phyloP scores from a whole-genome alignment of 2,113 vertebrate species.

The Nettapus auritus region DNA sequence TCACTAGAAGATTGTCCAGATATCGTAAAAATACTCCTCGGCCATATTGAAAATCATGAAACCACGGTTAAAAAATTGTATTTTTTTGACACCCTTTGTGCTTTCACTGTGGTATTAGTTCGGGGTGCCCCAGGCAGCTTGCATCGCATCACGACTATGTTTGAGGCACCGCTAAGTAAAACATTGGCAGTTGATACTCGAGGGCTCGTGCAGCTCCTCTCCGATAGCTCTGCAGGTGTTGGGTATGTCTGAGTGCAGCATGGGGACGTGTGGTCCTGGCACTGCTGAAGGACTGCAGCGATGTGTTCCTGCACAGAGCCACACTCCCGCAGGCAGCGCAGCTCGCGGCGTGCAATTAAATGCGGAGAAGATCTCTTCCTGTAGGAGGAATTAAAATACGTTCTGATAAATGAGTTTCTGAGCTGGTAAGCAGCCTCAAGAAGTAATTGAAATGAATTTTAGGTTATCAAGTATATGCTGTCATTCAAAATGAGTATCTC shows the following conservation, averaged over 20 bases:
- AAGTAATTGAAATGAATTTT: not conserved
- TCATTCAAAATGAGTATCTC: not conserved
- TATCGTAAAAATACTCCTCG: not conserved
- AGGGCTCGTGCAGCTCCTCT: not conserved
- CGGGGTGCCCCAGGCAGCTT: not conserved
- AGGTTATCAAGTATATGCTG: not conserved
- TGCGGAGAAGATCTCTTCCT: not conserved
- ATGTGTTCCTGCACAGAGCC: not conserved
- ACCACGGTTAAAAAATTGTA: not conserved
- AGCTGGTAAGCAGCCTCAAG: not conserved
- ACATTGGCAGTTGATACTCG: not conserved
- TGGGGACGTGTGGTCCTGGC: not conserved
- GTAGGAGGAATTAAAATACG: not conserved
- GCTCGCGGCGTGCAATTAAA: not conserved
- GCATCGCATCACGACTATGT: not conserved
- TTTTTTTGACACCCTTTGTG: not conserved
- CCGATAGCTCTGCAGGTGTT: not conserved
- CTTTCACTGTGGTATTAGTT: not conserved
- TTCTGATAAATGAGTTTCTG: not conserved
- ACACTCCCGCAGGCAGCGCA: rapidly evolving
- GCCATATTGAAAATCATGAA: not conserved
- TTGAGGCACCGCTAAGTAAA: not conserved
- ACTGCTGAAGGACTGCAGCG: rapidly evolving
- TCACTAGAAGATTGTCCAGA: not conserved
- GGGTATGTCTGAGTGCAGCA: not conserved